Evolutionary conservation across 2,113 vertebrate species (phyloP).

Genomic region (Myiopsitta monachus): DNA sequence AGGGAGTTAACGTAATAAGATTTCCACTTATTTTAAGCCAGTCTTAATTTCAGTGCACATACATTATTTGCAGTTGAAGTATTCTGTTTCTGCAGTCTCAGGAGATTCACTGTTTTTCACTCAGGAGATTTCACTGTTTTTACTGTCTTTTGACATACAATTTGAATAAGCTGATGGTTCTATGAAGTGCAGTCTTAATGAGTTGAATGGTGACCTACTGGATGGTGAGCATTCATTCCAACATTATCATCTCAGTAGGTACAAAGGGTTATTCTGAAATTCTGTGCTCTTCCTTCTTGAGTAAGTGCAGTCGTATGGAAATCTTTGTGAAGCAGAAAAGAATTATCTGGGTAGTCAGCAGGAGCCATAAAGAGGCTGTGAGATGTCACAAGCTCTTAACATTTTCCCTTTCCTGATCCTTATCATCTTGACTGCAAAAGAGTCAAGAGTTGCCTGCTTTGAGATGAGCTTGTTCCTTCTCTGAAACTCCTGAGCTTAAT

Average conservation of each 20-base stretch:
- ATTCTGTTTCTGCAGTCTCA: neutral
- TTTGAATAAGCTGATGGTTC: neutral
- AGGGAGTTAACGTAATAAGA: neutral
- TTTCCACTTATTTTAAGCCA: neutral
- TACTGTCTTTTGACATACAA: accelerated
- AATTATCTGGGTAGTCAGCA: neutral
- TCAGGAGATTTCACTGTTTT: neutral
- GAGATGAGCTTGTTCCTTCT: neutral
- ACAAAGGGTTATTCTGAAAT: neutral
- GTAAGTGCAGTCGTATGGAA: neutral
- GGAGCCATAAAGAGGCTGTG: neutral
- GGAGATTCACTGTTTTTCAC: neutral
- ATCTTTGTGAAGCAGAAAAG: neutral
- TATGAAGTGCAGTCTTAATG: accelerated
- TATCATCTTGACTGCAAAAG: neutral
- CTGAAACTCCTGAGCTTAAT: neutral
- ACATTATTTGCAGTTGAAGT: neutral
- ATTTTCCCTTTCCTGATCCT: neutral
- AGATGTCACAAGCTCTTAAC: neutral
- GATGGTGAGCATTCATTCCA: neutral
- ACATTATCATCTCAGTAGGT: neutral
- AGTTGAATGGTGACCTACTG: neutral
- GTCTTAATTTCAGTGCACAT: neutral
- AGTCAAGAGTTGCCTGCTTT: neutral
- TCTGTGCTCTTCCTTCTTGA: neutral